Evolutionary conservation across 2,113 vertebrate species (phyloP).

Genomic region (Solea solea): DNA sequence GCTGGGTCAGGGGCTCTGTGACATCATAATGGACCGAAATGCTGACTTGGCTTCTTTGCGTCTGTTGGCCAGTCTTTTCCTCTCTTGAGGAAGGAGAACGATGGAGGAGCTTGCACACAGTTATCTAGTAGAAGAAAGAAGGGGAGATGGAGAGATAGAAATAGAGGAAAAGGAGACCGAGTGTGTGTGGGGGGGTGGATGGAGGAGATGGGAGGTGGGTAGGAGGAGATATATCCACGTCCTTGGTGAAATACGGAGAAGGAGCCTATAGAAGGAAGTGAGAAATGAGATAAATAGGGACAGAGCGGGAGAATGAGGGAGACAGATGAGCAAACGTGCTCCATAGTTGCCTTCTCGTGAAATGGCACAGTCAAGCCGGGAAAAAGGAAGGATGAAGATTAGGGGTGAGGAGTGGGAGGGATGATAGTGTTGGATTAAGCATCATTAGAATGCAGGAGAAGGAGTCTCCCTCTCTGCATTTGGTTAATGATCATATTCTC

Average conservation of each 20-base stretch:
- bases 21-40: constrained; percentile 69
- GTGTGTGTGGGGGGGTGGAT: not conserved
- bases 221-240: constrained; percentile 59
- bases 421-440: constrained; percentile 62
- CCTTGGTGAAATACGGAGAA: constrained; percentile 68
- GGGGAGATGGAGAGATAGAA: constrained; percentile 48
- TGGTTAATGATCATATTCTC: constrained; percentile 65
- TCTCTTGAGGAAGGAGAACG: constrained; percentile 60
- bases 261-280: constrained; percentile 55
- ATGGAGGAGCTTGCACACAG: constrained; percentile 65
- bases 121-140: constrained; percentile 70
- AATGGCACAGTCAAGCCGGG: constrained; percentile 32
- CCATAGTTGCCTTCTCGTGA: constrained; percentile 44
- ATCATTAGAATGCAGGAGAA: constrained; percentile 72
- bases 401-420: constrained; percentile 33
- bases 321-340: constrained; percentile 47
- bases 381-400: constrained; percentile 40
- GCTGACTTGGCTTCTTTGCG: constrained; percentile 77
- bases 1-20: constrained; percentile 49
- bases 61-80: constrained; percentile 71
- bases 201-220: constrained; percentile 13
- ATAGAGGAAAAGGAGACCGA: constrained; percentile 36
- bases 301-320: constrained; percentile 48
- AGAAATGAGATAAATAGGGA: constrained; percentile 59
- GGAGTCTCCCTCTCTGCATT: constrained; percentile 52